Base-by-base conservation (phyloP, 2,113 vertebrate genomes). In the Daphoenositta chrysoptera region DNA sequence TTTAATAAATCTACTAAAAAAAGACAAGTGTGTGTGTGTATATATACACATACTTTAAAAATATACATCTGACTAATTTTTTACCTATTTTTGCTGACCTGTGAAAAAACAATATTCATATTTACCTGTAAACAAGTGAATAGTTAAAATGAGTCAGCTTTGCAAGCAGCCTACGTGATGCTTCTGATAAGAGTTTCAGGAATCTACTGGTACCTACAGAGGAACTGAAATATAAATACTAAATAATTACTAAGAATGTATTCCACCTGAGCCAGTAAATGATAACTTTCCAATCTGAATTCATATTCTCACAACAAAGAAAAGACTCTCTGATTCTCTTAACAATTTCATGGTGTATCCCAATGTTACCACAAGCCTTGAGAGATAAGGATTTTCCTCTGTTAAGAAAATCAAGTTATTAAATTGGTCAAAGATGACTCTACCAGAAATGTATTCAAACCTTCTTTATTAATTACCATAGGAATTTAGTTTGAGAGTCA, bases 321-420 rank as follows among this genome's bases (percentile, higher is more conserved):
- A 78, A 50, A 90, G 31, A 61, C 70, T 71, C 53, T 90, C 64
- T 73, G 91, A 83, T 73, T 88, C 85, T 95, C 82, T 86, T 88
- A 87, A 86, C 79, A 96, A 90, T 97, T 90, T 95, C 76, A 51
- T 58, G 50, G 63, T 93, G 47, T 90, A 88, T 92, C 90, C 87
- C 75, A 93, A 20, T 58, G 71, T 79, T 92, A 86, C 87, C 30
- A 69, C 90, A 92, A 94, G 93, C 90, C 80, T 91, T 75, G 83
- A 95, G 91, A 97, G 96, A 97, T 96, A 97, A 95, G 73, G 28
- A 47, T 24, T 96, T 96, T 97, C 91, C 93, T 93, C 97, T 96
- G 90, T 83, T 97, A 97, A 70, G 88, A 92, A 95, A 97, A 97
- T 87, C 89, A 97, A 94, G 93, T 83, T 95, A 95, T 94, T 96